phyloP scores from a whole-genome alignment of 2,113 vertebrate species.

The Pardalotus punctatus region DNA sequence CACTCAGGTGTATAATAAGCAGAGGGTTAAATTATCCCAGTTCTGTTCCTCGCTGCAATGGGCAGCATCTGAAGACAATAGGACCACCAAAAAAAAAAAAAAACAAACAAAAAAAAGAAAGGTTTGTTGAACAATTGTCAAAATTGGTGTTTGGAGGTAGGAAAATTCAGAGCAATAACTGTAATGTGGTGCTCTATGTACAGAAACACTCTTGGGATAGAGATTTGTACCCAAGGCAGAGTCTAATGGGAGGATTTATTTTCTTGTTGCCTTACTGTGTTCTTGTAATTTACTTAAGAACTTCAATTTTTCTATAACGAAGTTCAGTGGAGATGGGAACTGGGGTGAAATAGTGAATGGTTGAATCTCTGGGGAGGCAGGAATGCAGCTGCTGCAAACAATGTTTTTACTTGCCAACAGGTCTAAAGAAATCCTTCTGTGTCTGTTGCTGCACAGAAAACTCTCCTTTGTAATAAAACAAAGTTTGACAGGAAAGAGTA shows the following conservation, averaged over 20 bases:
- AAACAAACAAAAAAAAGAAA: not conserved
- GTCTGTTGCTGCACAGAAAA: not conserved
- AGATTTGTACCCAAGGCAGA: not conserved
- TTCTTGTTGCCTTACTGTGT: not conserved
- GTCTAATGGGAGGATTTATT: not conserved
- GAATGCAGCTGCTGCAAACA: not conserved
- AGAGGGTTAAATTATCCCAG: not conserved
- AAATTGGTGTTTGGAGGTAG: not conserved
- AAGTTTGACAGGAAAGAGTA: not conserved
- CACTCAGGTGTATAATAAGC: not conserved
- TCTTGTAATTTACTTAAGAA: not conserved
- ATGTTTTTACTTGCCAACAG: not conserved
- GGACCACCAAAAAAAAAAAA: not conserved
- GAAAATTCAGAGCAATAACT: not conserved
- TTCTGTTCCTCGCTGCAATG: not conserved
- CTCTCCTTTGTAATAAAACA: not conserved
- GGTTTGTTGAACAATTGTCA: not conserved
- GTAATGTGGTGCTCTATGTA: not conserved
- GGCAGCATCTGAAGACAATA: not conserved
- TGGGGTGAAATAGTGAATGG: not conserved
- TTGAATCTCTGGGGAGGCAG: not conserved
- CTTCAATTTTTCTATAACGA: not conserved
- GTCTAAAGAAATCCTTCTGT: not conserved
- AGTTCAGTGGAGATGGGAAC: not conserved
- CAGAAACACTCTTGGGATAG: not conserved